Conservation (phyloP, 2,113 vertebrate species). For the Neoarius graeffei region DNA sequence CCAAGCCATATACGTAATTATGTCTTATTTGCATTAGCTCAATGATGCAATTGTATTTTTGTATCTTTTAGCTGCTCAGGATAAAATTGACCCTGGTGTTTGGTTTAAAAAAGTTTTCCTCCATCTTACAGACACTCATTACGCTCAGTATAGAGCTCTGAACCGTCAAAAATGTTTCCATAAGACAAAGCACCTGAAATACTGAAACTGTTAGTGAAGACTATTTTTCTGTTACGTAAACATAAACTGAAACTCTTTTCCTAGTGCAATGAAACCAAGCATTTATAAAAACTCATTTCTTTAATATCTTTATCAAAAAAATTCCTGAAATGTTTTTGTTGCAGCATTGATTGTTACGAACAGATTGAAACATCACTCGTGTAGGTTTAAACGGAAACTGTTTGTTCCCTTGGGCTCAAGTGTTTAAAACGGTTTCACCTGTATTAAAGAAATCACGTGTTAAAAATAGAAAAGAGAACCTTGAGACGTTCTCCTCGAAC, state of each 20-base stretch:
- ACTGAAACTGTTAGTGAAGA: neutral
- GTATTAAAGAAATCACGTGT: neutral
- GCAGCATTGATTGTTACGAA: neutral
- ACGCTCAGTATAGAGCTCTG: neutral
- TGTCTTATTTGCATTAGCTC: neutral
- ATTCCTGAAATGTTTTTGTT: neutral
- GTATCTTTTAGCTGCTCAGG: neutral
- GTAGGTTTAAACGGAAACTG: neutral
- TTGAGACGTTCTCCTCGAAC: neutral
- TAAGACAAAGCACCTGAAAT: neutral
- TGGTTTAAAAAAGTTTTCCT: neutral
- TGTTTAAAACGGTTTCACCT: neutral
- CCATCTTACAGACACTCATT: neutral
- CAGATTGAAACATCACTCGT: neutral
- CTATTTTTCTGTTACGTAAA: neutral
- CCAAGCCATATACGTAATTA: neutral
- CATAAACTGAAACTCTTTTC: neutral
- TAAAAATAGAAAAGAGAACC: too few species aligned
- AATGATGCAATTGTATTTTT: neutral
- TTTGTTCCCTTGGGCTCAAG: neutral
- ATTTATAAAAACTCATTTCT: neutral
- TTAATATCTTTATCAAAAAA: too few species aligned
- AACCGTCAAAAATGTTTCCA: neutral
- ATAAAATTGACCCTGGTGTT: neutral
- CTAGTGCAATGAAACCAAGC: neutral